Evolutionary conservation across 2,888 invertebrate species (phyloP).

Genomic region (Sympetrum striolatum): DNA sequence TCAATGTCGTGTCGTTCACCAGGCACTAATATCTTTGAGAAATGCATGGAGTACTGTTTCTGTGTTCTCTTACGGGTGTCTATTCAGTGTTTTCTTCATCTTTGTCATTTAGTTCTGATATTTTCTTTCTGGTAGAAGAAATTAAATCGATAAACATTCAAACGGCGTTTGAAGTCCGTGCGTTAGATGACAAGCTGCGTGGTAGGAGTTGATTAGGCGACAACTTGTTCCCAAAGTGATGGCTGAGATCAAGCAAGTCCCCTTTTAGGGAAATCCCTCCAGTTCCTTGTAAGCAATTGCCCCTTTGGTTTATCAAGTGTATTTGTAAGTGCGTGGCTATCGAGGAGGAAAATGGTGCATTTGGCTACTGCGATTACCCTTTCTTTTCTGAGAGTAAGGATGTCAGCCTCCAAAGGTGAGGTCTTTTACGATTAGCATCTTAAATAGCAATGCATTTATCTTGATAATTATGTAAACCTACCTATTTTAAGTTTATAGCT

Average conservation of each 20-base stretch:
- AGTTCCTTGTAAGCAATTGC: background rate
- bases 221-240: background rate
- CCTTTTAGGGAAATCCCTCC: background rate
- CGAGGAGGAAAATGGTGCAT: conserved; percentile 41
- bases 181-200: background rate
- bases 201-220: background rate
- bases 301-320: background rate
- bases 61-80: conserved; percentile 32
- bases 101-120: background rate
- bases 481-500: background rate
- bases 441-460: conserved; percentile 21
- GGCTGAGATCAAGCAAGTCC: conserved; percentile 8
- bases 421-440: background rate
- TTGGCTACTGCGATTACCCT: background rate
- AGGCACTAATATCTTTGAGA: background rate
- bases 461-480: background rate
- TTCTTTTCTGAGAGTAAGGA: background rate
- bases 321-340: background rate
- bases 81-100: background rate
- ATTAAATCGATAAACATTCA: background rate
- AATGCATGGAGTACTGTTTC: conserved; percentile 7
- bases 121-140: background rate
- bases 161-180: background rate
- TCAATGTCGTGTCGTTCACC: conserved; percentile 10
- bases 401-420: conserved; percentile 36